These are phyloP conservation scores for Nymphalis polychloros DNA, from an alignment of 2,888 invertebrate genomes.

Conservation along the genomic window DNA sequence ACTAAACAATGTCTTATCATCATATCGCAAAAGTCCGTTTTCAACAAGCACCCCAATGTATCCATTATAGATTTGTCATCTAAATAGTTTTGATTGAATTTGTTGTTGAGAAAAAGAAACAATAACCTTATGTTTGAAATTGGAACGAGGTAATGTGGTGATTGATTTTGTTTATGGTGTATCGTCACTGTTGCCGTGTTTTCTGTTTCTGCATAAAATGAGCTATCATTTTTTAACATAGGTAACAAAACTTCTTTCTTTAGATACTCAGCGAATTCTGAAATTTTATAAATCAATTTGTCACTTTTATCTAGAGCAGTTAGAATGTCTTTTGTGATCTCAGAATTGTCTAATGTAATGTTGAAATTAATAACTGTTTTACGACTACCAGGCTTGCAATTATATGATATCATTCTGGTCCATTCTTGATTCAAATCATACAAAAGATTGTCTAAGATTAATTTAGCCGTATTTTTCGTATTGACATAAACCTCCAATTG, in stretches of 20 bases:
- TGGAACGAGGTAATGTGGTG: slow-evolving; percentile 77
- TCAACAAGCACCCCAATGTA: slow-evolving; percentile 80
- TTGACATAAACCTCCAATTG: slow-evolving; percentile 76
- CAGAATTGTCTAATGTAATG: slow-evolving; percentile 60
- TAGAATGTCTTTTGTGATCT: slow-evolving; percentile 57
- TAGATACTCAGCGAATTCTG: slow-evolving; percentile 81
- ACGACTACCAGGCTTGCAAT: slow-evolving; percentile 48
- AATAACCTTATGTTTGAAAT: slow-evolving; percentile 80
- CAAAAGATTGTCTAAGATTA: slow-evolving; percentile 70
- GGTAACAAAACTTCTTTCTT: slow-evolving; percentile 81
- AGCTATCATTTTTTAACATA: slow-evolving; percentile 76
- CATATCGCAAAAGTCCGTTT: slow-evolving; percentile 82
- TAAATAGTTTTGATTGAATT: slow-evolving; percentile 75
- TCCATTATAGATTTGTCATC: slow-evolving; percentile 73
- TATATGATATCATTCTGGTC: slow-evolving; percentile 72
- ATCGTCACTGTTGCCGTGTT: slow-evolving; percentile 62
- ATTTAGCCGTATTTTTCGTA: slow-evolving; percentile 69
- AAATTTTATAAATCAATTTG: slow-evolving; percentile 73
- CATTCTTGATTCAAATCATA: slow-evolving; percentile 74
- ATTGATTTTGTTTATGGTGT: slow-evolving; percentile 63
- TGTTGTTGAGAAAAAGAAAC: slow-evolving; percentile 81
- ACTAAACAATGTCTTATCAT: slow-evolving; percentile 88
- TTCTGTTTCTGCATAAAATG: slow-evolving; percentile 67
- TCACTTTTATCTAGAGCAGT: slow-evolving; percentile 66
- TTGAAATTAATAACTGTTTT: slow-evolving; percentile 60